Conservation (phyloP, 2,113 vertebrate genomes). For the Petroica traversi region DNA sequence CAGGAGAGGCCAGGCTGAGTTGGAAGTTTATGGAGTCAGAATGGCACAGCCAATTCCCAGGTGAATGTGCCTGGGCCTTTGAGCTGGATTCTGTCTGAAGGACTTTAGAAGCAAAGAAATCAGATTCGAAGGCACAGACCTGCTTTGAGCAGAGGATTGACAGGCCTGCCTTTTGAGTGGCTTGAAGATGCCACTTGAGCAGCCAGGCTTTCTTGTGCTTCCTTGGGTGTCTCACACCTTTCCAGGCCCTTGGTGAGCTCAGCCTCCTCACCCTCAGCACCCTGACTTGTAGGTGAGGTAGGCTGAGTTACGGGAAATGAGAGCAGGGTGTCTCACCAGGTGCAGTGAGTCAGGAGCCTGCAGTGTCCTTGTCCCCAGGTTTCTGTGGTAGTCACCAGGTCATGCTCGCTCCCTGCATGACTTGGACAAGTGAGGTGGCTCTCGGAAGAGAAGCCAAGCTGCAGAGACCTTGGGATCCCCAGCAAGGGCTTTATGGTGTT, state of each 20-base stretch:
- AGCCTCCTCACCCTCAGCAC: not conserved
- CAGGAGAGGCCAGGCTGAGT: not conserved
- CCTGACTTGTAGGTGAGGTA: not conserved
- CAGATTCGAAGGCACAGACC: not conserved
- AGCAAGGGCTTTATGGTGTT: not conserved
- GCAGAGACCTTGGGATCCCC: not conserved
- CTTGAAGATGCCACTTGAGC: not conserved
- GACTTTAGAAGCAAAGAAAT: not conserved
- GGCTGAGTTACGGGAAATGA: not conserved
- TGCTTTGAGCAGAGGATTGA: not conserved
- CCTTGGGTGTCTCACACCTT: not conserved
- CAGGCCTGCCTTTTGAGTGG: not conserved
- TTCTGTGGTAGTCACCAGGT: not conserved
- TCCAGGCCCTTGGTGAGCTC: not conserved
- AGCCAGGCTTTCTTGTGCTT: not conserved
- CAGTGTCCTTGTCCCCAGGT: not conserved
- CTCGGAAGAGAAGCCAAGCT: not conserved
- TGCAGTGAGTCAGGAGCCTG: not conserved
- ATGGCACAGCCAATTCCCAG: not conserved
- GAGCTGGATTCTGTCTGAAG: not conserved
- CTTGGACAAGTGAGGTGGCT: not conserved
- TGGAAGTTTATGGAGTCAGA: not conserved
- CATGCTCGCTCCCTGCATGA: accelerated
- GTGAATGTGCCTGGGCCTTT: not conserved
- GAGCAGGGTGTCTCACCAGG: not conserved